Evolutionary conservation across 2,888 invertebrate genomes (phyloP).

Genomic region (Monochamus alternatus): DNA sequence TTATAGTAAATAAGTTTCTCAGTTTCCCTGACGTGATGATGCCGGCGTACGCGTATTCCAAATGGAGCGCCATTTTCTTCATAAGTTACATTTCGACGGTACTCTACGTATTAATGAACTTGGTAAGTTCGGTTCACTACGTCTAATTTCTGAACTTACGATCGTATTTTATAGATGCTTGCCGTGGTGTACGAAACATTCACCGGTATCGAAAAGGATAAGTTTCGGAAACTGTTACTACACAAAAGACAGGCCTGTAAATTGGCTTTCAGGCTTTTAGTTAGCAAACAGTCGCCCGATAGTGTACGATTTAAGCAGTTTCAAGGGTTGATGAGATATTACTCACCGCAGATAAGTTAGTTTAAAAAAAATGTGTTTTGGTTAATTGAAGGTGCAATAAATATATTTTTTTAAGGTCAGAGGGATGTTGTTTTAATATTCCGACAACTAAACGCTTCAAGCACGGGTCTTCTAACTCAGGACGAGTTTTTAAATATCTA

Average conservation of each 20-base stretch:
- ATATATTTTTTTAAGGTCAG: slow-evolving; percentile 72
- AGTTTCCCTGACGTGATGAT: slow-evolving; percentile 96
- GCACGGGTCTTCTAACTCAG: slow-evolving; percentile 78
- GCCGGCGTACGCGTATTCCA: slow-evolving; percentile 87
- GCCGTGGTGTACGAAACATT: slow-evolving; percentile 94
- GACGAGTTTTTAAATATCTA: slow-evolving; percentile 84
- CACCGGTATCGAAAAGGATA: slow-evolving; percentile 88
- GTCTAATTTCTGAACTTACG: neutral
- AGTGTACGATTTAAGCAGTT: slow-evolving; percentile 83
- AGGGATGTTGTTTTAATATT: slow-evolving; percentile 87
- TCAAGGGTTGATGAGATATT: slow-evolving; percentile 85
- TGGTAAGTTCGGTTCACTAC: slow-evolving; percentile 74
- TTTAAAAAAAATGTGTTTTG: slow-evolving; percentile 39
- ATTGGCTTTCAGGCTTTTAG: slow-evolving; percentile 85
- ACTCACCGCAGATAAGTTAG: slow-evolving; percentile 81
- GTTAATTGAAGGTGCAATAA: neutral
- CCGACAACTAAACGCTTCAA: slow-evolving; percentile 82
- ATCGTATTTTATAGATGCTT: slow-evolving; percentile 77
- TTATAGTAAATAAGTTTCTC: slow-evolving; percentile 54
- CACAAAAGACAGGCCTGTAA: slow-evolving; percentile 88
- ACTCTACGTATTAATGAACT: slow-evolving; percentile 90
- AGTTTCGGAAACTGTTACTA: slow-evolving; percentile 85
- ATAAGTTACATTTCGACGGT: slow-evolving; percentile 89
- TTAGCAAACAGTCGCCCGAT: slow-evolving; percentile 82
- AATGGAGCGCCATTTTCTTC: slow-evolving; percentile 90